Base-by-base conservation (phyloP, 1,140 invertebrate genomes). In the Cryptotermes secundus region DNA sequence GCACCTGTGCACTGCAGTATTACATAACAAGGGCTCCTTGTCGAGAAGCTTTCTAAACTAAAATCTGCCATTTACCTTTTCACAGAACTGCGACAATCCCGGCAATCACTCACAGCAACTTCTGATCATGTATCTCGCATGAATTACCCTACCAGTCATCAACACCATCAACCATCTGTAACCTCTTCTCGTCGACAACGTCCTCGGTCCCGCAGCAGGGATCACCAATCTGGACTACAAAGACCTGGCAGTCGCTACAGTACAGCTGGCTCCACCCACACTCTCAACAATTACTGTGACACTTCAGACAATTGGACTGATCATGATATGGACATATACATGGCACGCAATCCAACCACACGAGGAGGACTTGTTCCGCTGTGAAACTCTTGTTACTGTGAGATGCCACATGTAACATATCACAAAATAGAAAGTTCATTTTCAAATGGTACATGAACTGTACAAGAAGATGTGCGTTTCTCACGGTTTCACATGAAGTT, bases 261-360 rank as follows among this genome's bases (percentile, higher is more conserved):
- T 87, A 91, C 82, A 35, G 93, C 93, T 72, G 94, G 94, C 81
- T 95, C 94, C 31, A 94, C 94, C 79, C 95, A 96, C 87, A 96
- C 95, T 12, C 90, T 96, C 80, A 96, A 96, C 86, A 95, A 96
- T 89, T 96, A 96, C 88, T 94, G 95, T 88, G 96, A 97, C 88
- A 96, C 95, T 87, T 95, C 95, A 65, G 95, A 97, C 88, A 97
- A 97, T 88, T 98, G 96, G 96, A 98, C 97, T 83, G 97, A 98
- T 89, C 96, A 98, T 88, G 97, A 98, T 88, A 97, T 97, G 95
- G 97, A 98, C 86, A 97, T 98, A 87, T 98, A 98, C 90, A 97
- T 97, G 93, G 95, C 96, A 83, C 92, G 96, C 87, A 97, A 97
- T 90, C 94, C 96, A 83, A 97, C 96, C 26, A 94, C 96, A 79